A percentile compares a stretch with the other conserved stretches of the same genome.
phyloP scores from a whole-genome alignment of 2,797 vertebrate genomes.

The Erpetoichthys calabaricus region DNA sequence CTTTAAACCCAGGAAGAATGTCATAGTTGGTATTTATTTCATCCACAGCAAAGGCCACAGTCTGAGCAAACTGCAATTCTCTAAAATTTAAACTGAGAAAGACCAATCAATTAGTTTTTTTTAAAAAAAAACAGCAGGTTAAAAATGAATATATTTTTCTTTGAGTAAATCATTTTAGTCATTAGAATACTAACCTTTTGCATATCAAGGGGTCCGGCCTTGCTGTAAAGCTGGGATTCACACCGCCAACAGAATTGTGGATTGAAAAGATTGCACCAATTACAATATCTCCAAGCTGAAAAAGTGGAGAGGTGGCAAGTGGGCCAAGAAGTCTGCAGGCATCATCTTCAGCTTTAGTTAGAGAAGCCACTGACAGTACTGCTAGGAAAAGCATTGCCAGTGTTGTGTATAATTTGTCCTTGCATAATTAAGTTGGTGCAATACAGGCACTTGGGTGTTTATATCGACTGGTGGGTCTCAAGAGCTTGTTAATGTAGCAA shows the following conservation, averaged over 20 bases:
- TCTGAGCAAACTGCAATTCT: slow-evolving; percentile 49
- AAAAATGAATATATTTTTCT: no score
- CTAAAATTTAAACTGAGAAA: slow-evolving; percentile 44
- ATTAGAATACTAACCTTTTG: slow-evolving; percentile 35
- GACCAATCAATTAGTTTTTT: background rate
- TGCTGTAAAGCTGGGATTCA: slow-evolving; percentile 40
- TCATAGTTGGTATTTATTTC: slow-evolving; percentile 41
- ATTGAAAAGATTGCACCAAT: slow-evolving; percentile 54
- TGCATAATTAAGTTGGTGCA: no score
- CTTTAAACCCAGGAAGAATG: slow-evolving; percentile 37
- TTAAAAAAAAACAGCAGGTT: background rate
- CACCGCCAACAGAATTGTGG: slow-evolving; percentile 52
- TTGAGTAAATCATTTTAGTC: no score
- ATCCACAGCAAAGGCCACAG: slow-evolving; percentile 49
- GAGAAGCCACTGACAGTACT: no score
- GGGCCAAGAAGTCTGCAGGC: background rate
- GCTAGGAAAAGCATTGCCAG: no score
- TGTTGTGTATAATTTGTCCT: no score
- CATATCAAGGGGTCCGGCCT: slow-evolving; percentile 39
- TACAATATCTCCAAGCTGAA: slow-evolving; percentile 32
- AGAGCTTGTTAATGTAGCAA: no score
- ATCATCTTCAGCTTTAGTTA: background rate
- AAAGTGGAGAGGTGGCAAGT: background rate
- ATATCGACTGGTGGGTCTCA: no score
- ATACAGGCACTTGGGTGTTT: no score